phyloP scores from a whole-genome alignment of 2,797 vertebrate genomes.

The Falco berigora region DNA sequence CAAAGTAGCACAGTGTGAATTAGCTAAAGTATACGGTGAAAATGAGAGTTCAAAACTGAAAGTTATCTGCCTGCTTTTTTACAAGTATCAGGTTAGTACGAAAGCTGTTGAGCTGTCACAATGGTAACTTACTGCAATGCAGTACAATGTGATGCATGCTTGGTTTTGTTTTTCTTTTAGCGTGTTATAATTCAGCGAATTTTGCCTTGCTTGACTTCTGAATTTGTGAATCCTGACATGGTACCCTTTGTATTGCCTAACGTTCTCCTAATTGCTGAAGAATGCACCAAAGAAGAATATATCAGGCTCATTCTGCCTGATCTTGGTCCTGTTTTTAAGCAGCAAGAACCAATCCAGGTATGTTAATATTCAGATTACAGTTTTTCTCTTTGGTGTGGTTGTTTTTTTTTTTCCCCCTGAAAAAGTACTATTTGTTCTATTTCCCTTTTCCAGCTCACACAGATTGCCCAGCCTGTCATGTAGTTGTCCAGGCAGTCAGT shows the following conservation, averaged over 20 bases:
- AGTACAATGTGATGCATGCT: not conserved
- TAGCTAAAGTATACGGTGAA: not conserved
- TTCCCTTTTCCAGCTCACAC: not conserved
- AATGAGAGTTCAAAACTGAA: not conserved
- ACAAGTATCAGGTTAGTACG: not conserved
- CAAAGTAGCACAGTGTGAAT: not conserved
- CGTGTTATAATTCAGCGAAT: constrained; percentile 93
- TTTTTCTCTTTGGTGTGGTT: not conserved
- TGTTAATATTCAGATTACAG: not conserved
- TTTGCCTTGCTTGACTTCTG: constrained; percentile 88
- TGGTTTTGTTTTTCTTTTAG: constrained; percentile 64
- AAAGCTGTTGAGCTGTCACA: not conserved
- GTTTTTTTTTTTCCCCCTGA: not conserved
- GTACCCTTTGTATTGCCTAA: constrained; percentile 98
- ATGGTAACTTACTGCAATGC: not conserved
- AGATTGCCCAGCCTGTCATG: not conserved
- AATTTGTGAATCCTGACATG: constrained; percentile 98
- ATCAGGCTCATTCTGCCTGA: constrained; percentile 90
- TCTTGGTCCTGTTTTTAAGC: constrained; percentile 94
- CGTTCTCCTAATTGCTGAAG: constrained; percentile 93
- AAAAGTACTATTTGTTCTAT: not conserved
- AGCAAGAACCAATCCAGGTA: constrained; percentile 98
- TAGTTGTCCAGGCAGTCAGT: not conserved
- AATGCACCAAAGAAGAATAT: constrained; percentile 97
- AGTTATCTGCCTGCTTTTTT: not conserved